These are phyloP conservation scores for Ramphastos sulfuratus DNA, from an alignment of 2,113 vertebrate species.

Conservation along the genomic window DNA sequence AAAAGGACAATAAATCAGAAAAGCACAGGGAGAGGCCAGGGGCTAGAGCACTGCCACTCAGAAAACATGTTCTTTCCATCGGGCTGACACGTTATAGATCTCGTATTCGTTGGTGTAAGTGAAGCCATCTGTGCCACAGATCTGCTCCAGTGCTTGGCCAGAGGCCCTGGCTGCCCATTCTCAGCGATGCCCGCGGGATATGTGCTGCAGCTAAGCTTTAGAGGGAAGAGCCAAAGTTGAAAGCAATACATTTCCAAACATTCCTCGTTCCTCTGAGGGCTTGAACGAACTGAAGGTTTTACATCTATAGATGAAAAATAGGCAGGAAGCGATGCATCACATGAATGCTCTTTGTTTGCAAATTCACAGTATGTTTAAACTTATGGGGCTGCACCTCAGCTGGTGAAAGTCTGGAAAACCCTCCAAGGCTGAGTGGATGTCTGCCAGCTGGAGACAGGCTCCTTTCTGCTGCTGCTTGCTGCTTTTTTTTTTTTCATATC, in stretches of 20 bases:
- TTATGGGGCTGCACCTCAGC: conserved; percentile 8
- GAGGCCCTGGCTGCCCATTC: not conserved
- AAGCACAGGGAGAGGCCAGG: not conserved
- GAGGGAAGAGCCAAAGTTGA: not conserved
- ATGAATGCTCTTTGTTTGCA: not conserved
- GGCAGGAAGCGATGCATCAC: not conserved
- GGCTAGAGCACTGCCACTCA: not conserved
- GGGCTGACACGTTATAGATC: not conserved
- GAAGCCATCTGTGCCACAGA: conserved; percentile 48
- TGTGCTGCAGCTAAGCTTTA: not conserved
- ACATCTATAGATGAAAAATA: not conserved
- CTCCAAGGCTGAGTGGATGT: not conserved
- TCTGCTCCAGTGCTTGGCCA: not conserved
- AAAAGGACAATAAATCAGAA: not conserved
- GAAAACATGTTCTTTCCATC: not conserved
- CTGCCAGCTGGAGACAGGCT: conserved; percentile 36
- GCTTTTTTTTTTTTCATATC: not conserved
- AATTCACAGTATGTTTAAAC: conserved; percentile 8
- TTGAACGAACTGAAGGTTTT: not conserved
- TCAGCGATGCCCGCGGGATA: not conserved
- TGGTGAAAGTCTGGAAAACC: not conserved
- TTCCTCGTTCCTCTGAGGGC: not conserved
- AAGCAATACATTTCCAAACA: not conserved
- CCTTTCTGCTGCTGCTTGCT: not conserved
- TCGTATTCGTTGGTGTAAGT: conserved; percentile 15